These are phyloP conservation scores for Nomada goodeniana DNA, from an alignment of 2,888 invertebrate genomes.

Conservation along the genomic window DNA sequence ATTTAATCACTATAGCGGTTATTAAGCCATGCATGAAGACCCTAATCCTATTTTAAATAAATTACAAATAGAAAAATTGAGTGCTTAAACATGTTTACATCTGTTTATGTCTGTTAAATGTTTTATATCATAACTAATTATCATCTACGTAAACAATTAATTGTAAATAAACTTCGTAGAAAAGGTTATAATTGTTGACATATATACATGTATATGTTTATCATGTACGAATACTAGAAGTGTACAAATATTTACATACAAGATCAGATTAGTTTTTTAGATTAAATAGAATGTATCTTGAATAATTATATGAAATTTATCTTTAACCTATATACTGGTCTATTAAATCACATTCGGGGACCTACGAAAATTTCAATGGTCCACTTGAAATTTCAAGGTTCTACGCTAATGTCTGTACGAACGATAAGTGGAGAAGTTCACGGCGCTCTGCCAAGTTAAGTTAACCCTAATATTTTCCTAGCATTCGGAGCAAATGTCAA, in stretches of 20 bases:
- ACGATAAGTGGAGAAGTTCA: conserved; percentile 24
- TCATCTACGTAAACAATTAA: not conserved
- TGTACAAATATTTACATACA: not conserved
- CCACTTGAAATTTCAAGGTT: not conserved
- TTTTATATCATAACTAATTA: not conserved
- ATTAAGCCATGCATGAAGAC: not conserved
- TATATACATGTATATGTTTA: not conserved
- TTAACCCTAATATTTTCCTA: conserved; percentile 30
- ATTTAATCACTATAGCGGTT: not conserved
- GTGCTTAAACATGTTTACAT: no score
- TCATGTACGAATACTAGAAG: not conserved
- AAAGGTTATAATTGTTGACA: not conserved
- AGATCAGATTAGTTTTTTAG: not conserved
- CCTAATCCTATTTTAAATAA: not conserved
- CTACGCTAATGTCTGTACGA: conserved; percentile 46
- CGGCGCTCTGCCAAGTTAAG: conserved; percentile 42
- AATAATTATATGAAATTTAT: not conserved
- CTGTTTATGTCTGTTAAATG: no score
- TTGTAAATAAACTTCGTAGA: not conserved
- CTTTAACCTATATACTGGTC: no score
- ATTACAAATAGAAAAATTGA: not conserved
- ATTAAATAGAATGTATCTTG: not conserved
- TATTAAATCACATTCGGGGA: not conserved
- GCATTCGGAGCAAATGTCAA: conserved; percentile 42
- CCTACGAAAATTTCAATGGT: not conserved